Base-by-base conservation (phyloP, 2,888 invertebrate genomes). In the Noctua janthina region DNA sequence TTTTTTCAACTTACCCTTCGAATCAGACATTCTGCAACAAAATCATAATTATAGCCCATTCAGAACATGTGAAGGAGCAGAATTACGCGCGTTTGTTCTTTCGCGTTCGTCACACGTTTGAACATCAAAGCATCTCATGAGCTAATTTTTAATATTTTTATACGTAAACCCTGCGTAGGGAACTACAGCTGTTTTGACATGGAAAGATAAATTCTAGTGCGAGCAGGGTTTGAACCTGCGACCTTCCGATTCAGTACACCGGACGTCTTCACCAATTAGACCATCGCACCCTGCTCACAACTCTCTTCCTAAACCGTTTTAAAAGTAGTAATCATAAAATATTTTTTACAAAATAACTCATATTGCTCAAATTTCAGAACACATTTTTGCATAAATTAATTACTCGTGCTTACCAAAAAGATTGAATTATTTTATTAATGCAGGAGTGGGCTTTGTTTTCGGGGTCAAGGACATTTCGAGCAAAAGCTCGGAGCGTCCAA, bases 401-500 rank as follows among this genome's bases (percentile, higher is more conserved):
- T 35, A 56, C 20, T 69, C n/a, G 17, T 51, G 17, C 39, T 23
- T 46, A 67, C 5, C 39, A 67, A 79, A 51, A 29, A 51, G 7
- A 35, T 35, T 20, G 1, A 59, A 35, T 59, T 51, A 29, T 67
- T 59, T 79, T 74, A 43, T 43, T 29, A 74, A 17, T 5, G 23
- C 23, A 79, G 13, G 35, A 78, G 64, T 66, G 35, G 35, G 35
- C 64, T 80, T 59, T 79, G 49, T 80, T 79, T 43, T 67, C 39
- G 49, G 17, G 66, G 67, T 67, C 35, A 49, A 73, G 73, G 5
- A 17, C 29, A 49, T 59, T 79, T 43, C 1, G 15, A 67, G 51
- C 35, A 29, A 15, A 17, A n/a, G 11, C 46, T 35, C 29, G 15
- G 15, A 54, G 49, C 54, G 10, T 59, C 74, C 29, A 80, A 80